A percentile compares a stretch with the other conserved stretches of the same genome.
phyloP scores from a whole-genome alignment of 2,113 vertebrate genomes.

The Apeltes quadracus region DNA sequence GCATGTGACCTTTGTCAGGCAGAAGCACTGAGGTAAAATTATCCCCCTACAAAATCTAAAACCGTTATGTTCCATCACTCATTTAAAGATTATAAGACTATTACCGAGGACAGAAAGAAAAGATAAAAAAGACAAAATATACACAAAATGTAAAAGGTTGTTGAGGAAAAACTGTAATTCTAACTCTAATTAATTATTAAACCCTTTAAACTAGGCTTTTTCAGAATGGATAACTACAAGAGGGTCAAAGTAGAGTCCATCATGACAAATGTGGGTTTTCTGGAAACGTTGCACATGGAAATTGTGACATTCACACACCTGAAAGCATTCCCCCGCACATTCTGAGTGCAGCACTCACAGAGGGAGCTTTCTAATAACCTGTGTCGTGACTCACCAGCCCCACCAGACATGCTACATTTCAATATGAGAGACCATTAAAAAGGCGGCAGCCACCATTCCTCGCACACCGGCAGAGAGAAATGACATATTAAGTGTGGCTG shows the following conservation, averaged over 20 bases:
- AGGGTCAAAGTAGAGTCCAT: constrained; percentile 5
- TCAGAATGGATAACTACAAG: background rate
- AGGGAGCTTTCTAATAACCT: constrained; percentile 26
- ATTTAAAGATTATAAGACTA: background rate
- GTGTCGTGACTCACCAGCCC: constrained; percentile 35
- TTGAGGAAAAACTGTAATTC: background rate
- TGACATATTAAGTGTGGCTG: constrained; percentile 1
- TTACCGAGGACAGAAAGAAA: background rate
- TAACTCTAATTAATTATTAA: background rate
- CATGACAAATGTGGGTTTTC: background rate
- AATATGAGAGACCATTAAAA: constrained; percentile 44
- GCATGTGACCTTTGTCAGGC: background rate
- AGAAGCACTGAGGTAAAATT: background rate
- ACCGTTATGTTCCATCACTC: background rate
- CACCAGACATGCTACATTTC: constrained; percentile 19
- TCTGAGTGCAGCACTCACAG: background rate
- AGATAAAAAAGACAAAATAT: background rate
- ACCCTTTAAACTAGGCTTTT: background rate
- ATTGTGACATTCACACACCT: constrained; percentile 25
- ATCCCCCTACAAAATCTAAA: background rate
- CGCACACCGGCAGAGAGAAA: constrained; percentile 10
- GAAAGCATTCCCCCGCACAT: constrained; percentile 12
- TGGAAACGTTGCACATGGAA: constrained; percentile 12
- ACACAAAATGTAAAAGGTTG: background rate
- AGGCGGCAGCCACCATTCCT: constrained; percentile 10